A percentile compares a stretch with the other conserved stretches of the same genome.
phyloP scores from a whole-genome alignment of 1,140 invertebrate species.

The Elymnias hypermnestra region DNA sequence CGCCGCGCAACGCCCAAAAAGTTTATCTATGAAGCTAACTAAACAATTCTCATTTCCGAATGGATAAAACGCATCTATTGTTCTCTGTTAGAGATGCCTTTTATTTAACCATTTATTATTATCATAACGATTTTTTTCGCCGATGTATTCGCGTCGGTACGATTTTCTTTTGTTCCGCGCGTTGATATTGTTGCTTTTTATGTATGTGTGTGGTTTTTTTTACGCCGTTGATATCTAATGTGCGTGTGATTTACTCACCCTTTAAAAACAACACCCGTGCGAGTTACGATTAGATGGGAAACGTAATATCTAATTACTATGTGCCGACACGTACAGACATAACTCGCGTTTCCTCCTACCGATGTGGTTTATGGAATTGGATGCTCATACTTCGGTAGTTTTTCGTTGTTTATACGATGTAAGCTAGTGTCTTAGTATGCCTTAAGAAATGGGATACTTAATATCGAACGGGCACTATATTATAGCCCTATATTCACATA shows the following conservation, averaged over 20 bases:
- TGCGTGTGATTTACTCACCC: slow-evolving; percentile 69
- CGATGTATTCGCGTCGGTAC: slow-evolving; percentile 55
- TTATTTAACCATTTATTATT: slow-evolving; percentile 70
- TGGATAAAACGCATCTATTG: slow-evolving; percentile 56
- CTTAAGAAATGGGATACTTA: slow-evolving; percentile 42
- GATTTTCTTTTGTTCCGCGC: slow-evolving; percentile 71
- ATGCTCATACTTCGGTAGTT: slow-evolving; percentile 70
- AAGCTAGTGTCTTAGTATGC: slow-evolving; percentile 23
- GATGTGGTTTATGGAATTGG: slow-evolving; percentile 72
- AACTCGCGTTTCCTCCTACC: slow-evolving; percentile 66
- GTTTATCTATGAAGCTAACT: slow-evolving; percentile 56
- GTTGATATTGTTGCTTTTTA: slow-evolving; percentile 66
- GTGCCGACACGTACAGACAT: slow-evolving; percentile 67
- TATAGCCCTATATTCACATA: no score
- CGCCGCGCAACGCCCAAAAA: slow-evolving; percentile 53
- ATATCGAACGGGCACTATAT: slow-evolving; percentile 21
- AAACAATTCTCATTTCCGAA: slow-evolving; percentile 62
- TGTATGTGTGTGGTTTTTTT: slow-evolving; percentile 34
- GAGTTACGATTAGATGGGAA: slow-evolving; percentile 68
- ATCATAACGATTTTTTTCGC: slow-evolving; percentile 70
- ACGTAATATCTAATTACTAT: slow-evolving; percentile 75
- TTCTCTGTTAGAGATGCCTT: slow-evolving; percentile 67
- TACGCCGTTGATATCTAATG: slow-evolving; percentile 48
- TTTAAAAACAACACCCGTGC: slow-evolving; percentile 72
- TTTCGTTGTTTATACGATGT: slow-evolving; percentile 48